Evolutionary conservation across 2,888 invertebrate genomes (phyloP), one percentile per base, ranked within the genome.

Genomic region (Drosophila merina): DNA sequence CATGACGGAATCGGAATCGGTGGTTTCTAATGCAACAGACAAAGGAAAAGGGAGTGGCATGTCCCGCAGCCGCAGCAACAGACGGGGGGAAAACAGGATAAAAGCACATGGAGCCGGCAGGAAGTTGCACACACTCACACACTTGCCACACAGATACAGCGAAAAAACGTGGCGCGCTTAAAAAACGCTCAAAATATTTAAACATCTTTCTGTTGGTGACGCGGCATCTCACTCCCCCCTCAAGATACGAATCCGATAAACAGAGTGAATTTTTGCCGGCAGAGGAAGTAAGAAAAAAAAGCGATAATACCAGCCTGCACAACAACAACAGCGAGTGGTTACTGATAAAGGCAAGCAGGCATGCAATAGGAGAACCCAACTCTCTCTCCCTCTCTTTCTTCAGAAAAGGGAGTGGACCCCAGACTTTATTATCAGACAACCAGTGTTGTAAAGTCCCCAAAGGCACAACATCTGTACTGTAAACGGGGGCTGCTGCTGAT

Each of bases 111-210:
- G 54, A 72, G 48, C 57, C 54, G 77, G 79, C 84, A 80, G 80
- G 80, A 80, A 80, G 80, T 80, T 66, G 64, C 75, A 76, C 71
- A 54, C 78, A 76, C 5, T 20, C 63, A 63, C 45, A 58, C 38
- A 63, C 10, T 38, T 1, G n/a, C 1, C n/a, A 30, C 45, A 58
- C 51, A 55, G 25, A 62, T 45, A 60, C 33, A 60, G 14, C 45
- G 36, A 50, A 45, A 86, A 86, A 83, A 83, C 84, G 83, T 86
- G 83, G 85, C 85, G 73, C 51, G 82, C 77, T 81, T 86, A 79
- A 69, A 67, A 64, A 78, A 50, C 50, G 51, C 52, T 70, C 33
- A 30, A 50, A 60, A 60, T 44, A 47, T 70, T 70, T 31, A 44
- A 33, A 44, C 57, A 42, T 31, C 47, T 51, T 63, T 66, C 60